These are phyloP conservation scores for Diploptera punctata DNA, from an alignment of 2,888 invertebrate genomes.

Conservation along the genomic window DNA sequence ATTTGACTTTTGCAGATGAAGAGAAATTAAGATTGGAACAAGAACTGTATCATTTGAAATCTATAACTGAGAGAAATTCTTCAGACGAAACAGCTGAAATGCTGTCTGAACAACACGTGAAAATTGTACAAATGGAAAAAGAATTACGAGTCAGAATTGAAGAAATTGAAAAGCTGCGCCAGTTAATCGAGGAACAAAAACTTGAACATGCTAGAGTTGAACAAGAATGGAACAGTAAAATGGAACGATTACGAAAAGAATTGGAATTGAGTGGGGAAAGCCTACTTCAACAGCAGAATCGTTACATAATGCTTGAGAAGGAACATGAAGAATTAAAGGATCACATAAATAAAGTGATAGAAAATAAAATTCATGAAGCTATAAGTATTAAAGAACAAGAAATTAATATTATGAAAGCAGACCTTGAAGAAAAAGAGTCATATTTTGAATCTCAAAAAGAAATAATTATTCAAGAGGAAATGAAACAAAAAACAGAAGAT, in stretches of 20 bases:
- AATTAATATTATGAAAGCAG: slow-evolving; percentile 28
- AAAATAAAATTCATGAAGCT: background rate
- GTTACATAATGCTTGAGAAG: background rate
- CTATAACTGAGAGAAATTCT: slow-evolving; percentile 55
- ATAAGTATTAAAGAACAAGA: slow-evolving; percentile 47
- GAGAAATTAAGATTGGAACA: background rate
- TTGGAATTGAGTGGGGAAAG: background rate
- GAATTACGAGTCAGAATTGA: slow-evolving; percentile 47
- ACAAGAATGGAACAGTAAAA: background rate
- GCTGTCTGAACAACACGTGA: slow-evolving; percentile 16
- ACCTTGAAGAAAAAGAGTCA: background rate
- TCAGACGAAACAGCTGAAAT: background rate
- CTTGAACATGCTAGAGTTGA: slow-evolving; percentile 43
- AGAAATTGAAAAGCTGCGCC: slow-evolving; percentile 44
- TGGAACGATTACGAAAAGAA: slow-evolving; percentile 21
- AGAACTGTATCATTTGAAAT: slow-evolving; percentile 49
- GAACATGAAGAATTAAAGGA: slow-evolving; percentile 19
- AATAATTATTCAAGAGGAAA: background rate
- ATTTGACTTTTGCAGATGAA: background rate
- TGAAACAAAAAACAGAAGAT: background rate
- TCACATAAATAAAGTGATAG: slow-evolving; percentile 18
- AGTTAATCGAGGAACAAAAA: slow-evolving; percentile 40
- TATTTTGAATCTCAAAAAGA: background rate
- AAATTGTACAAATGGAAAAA: slow-evolving; percentile 44
- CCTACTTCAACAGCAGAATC: background rate